A percentile compares a stretch with the other conserved stretches of the same genome.
Evolutionary conservation across 2,888 invertebrate species (phyloP).

Genomic region (Latrodectus elegans): DNA sequence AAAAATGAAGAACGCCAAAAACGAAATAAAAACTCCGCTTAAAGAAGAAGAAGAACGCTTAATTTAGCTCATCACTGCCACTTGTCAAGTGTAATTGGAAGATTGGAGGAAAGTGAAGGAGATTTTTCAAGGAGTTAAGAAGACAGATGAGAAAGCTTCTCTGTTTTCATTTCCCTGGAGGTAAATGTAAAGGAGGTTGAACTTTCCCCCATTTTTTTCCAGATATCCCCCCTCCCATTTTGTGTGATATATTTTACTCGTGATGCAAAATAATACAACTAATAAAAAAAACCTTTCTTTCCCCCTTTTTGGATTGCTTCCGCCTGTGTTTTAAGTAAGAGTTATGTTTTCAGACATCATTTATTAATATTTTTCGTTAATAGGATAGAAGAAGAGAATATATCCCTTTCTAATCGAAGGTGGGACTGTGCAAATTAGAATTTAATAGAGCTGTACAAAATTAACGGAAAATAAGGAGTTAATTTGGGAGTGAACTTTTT

Average conservation of each 20-base stretch:
- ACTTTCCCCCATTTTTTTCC: not conserved
- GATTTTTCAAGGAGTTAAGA: conserved; percentile 66
- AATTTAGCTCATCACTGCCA: conserved; percentile 69
- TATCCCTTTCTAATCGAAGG: not conserved
- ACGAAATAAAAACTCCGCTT: conserved; percentile 61
- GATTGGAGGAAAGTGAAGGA: conserved; percentile 63
- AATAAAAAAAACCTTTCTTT: conserved; percentile 18
- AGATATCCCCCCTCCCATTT: conserved; percentile 11
- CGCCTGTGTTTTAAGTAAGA: conserved; percentile 66
- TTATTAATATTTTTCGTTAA: conserved; percentile 67
- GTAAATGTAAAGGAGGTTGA: conserved; percentile 2
- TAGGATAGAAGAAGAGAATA: conserved; percentile 38
- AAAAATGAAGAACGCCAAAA: conserved; percentile 39
- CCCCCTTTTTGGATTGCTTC: conserved; percentile 21
- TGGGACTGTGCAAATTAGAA: conserved; percentile 43
- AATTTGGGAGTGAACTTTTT: not conserved
- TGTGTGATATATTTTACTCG: conserved; percentile 47
- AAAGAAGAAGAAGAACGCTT: conserved; percentile 56
- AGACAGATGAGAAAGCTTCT: conserved; percentile 56
- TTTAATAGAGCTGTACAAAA: conserved; percentile 62
- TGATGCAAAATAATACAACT: conserved; percentile 7
- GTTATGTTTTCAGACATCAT: conserved; percentile 67
- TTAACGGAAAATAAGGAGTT: conserved; percentile 15
- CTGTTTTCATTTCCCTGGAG: conserved; percentile 62
- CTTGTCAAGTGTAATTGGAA: conserved; percentile 68